Conservation (phyloP, 2,888 invertebrate genomes). For the Spisula subtruncata region DNA sequence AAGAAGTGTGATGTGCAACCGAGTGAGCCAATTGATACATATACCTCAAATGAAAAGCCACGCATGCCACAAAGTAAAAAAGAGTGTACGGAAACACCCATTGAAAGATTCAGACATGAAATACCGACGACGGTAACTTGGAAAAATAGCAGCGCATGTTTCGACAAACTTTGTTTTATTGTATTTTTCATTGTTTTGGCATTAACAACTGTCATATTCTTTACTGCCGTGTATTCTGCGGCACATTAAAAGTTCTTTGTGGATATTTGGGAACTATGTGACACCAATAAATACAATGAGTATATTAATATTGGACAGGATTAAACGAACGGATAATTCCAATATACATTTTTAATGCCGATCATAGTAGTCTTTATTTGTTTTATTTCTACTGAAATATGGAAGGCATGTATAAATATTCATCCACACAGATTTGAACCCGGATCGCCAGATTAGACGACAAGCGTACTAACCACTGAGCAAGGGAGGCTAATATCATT, state of each 20-base stretch:
- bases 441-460: too few relatives aligned
- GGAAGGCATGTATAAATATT: too few relatives aligned
- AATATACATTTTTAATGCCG: too few relatives aligned
- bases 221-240: background rate
- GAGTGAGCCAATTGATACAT: background rate
- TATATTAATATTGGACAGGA: too few relatives aligned
- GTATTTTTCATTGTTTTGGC: background rate
- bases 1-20: background rate
- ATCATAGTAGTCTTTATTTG: too few relatives aligned
- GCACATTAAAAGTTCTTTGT: background rate
- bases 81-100: background rate
- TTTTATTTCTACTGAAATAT: too few relatives aligned
- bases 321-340: too few relatives aligned
- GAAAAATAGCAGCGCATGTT: background rate
- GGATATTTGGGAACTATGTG: too few relatives aligned
- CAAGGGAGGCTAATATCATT: too few relatives aligned
- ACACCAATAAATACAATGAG: too few relatives aligned
- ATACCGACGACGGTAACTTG: background rate
- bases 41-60: background rate
- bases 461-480: too few relatives aligned
- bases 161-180: background rate
- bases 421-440: too few relatives aligned
- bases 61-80: background rate
- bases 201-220: background rate
- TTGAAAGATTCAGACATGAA: background rate